Conservation (phyloP, 2,888 invertebrate species). For the Pristionchus japonicus region DNA sequence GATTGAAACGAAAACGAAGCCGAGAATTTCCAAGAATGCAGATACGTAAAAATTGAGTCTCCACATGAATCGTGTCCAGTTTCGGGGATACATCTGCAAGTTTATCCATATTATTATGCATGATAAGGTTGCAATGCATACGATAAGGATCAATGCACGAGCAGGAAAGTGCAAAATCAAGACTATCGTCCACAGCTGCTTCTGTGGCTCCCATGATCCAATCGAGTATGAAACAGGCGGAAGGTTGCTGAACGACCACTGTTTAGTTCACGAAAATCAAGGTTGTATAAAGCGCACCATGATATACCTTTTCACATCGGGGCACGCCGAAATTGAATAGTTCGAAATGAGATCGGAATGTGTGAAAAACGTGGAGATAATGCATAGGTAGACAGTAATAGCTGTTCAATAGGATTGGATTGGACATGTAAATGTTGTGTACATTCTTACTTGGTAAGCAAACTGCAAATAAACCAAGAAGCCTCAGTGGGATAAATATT, state of each 20-base stretch:
- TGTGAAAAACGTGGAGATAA: neutral
- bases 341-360: neutral
- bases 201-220: conserved; percentile 11
- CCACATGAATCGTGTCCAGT: neutral
- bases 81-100: neutral
- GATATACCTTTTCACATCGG: neutral
- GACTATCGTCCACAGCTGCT: neutral
- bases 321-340: neutral
- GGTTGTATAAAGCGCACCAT: no score
- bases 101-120: neutral
- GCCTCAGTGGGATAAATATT: neutral
- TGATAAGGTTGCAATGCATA: neutral
- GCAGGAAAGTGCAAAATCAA: neutral
- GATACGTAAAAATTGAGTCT: neutral
- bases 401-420: neutral
- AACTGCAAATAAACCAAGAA: neutral
- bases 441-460: neutral
- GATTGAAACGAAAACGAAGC: neutral
- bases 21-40: neutral
- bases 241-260: neutral
- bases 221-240: neutral
- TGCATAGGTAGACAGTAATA: neutral
- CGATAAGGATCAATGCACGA: neutral
- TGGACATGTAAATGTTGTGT: neutral
- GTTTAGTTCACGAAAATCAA: neutral